Percentiles rank a stretch among this genome's conserved stretches.
Evolutionary conservation across 2,888 invertebrate species (phyloP).

Genomic region (Drosophila mimetica): DNA sequence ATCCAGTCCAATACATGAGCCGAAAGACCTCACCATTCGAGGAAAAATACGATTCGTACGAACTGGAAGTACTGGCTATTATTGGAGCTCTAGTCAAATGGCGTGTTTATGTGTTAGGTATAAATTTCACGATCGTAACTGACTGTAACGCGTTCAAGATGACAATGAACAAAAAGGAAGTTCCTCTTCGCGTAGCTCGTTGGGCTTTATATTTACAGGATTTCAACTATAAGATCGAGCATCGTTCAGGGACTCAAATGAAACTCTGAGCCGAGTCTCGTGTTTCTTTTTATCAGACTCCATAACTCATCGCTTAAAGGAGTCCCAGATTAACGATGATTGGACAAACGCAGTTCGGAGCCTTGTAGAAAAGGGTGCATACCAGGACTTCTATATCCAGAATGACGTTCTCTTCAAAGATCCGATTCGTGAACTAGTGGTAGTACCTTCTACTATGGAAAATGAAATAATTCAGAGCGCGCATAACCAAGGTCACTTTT

Average conservation of each 20-base stretch:
- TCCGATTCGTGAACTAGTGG: neutral
- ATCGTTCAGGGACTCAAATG: constrained; percentile 5
- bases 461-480: neutral
- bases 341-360: neutral
- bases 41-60: neutral
- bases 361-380: neutral
- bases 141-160: no score
- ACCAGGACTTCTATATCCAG: neutral
- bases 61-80: neutral
- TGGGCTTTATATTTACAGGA: constrained; percentile 24
- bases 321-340: neutral
- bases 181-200: neutral
- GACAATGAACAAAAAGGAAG: neutral
- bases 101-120: neutral
- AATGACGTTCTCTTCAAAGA: neutral
- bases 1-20: constrained; percentile 1
- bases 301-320: neutral
- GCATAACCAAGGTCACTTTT: no score
- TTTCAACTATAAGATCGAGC: constrained; percentile 19
- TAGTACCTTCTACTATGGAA: constrained; percentile 4
- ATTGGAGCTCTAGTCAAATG: neutral
- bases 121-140: neutral
- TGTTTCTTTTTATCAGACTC: no score
- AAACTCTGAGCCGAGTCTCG: neutral
- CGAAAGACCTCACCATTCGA: neutral